A percentile compares a stretch with the other conserved stretches of the same genome.
Evolutionary conservation across 2,113 vertebrate genomes (phyloP).

Genomic region (Alaudala cheleensis): DNA sequence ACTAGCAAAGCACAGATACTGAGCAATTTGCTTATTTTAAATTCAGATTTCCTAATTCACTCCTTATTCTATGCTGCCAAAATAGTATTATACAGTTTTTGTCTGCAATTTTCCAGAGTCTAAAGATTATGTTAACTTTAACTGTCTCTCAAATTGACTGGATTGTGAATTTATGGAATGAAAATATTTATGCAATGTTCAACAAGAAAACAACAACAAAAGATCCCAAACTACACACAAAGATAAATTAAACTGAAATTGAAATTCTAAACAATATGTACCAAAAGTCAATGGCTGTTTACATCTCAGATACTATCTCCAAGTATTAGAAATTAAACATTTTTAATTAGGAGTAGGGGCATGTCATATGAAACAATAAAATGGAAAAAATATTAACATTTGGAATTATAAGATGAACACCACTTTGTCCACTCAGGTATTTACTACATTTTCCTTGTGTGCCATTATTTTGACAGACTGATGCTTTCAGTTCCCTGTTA

Average conservation of each 20-base stretch:
- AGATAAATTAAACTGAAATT: neutral
- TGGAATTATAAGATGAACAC: neutral
- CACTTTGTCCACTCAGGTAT: neutral
- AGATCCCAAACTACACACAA: fast-evolving
- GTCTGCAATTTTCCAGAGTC: neutral
- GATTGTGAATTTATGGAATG: neutral
- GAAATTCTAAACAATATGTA: neutral
- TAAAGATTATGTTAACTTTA: neutral
- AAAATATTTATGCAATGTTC: neutral
- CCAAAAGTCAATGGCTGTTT: neutral
- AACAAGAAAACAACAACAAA: neutral
- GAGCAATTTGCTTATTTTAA: conserved; percentile 12
- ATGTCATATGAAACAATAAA: neutral
- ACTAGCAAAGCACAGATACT: neutral
- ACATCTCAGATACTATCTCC: neutral
- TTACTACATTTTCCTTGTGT: neutral
- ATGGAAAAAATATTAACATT: neutral
- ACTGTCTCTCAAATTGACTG: neutral
- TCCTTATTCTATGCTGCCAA: neutral
- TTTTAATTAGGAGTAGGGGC: neutral
- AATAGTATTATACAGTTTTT: neutral
- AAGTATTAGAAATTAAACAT: neutral
- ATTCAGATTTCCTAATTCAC: neutral
- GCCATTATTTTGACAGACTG: neutral
- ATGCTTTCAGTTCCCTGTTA: neutral